Evolutionary conservation across 2,113 vertebrate genomes (phyloP).

Genomic region (Catharus fuscescens): DNA sequence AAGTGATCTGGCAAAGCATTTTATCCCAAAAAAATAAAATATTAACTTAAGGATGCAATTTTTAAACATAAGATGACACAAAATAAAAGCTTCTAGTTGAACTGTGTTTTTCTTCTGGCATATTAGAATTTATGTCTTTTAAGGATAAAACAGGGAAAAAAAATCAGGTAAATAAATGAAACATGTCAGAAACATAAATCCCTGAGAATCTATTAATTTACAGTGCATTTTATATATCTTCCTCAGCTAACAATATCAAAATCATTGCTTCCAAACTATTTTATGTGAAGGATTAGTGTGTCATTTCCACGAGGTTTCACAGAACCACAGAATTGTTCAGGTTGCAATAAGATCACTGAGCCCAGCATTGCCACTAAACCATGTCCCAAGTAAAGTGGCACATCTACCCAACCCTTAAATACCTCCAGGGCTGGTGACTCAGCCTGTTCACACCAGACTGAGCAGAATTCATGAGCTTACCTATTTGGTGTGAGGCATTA

Average conservation of each 20-base stretch:
- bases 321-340: fast-evolving
- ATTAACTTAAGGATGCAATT: not conserved
- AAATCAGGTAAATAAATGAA: not conserved
- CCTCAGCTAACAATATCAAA: not conserved
- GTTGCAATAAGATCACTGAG: not conserved
- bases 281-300: not conserved
- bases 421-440: not conserved
- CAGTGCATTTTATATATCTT: not conserved
- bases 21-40: not conserved
- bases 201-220: not conserved
- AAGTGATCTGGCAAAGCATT: not conserved
- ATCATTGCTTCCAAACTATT: not conserved
- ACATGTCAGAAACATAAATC: not conserved
- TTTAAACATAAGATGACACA: not conserved
- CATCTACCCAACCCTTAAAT: not conserved
- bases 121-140: not conserved
- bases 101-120: not conserved
- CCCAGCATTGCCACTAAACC: not conserved
- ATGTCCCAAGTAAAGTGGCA: not conserved
- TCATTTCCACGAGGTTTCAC: not conserved
- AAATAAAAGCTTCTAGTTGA: not conserved
- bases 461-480: not conserved
- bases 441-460: not conserved
- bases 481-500: not conserved
- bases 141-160: not conserved